Evolutionary conservation across 37 sponge, comb jelly and placozoan genomes (phyloP).

Genomic region (Tethya wilhelma): DNA sequence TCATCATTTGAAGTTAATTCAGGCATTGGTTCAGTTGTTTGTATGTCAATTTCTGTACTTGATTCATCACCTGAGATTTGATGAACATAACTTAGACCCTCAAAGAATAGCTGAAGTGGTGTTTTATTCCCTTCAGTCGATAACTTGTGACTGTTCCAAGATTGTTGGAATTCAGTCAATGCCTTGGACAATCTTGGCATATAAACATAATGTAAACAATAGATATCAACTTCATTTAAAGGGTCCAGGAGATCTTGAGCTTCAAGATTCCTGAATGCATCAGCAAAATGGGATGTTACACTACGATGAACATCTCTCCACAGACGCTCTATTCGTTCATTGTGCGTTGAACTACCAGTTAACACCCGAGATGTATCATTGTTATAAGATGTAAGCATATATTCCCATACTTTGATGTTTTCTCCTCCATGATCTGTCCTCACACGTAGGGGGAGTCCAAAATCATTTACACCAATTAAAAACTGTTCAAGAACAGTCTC

Average conservation of each 20-base stretch:
- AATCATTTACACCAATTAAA: neutral
- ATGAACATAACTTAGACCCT: neutral
- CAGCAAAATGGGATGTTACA: constrained; percentile 18
- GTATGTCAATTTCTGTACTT: neutral
- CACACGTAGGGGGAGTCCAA: constrained; percentile 29
- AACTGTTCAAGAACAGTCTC: constrained; percentile 35
- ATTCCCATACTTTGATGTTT: constrained; percentile 35
- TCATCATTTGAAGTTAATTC: neutral
- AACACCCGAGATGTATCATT: constrained; percentile 8
- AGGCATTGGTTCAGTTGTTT: neutral
- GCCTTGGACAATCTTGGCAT: constrained; percentile 45
- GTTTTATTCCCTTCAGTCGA: constrained; percentile 42
- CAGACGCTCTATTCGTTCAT: constrained; percentile 62
- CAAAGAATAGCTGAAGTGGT: constrained; percentile 39
- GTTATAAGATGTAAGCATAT: constrained; percentile 49
- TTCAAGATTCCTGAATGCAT: constrained; percentile 35
- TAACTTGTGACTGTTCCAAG: constrained; percentile 55
- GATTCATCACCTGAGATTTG: neutral
- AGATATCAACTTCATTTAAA: constrained; percentile 53
- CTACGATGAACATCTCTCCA: constrained; percentile 58
- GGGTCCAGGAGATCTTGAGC: constrained; percentile 16
- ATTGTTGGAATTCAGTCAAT: constrained; percentile 17
- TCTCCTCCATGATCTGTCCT: constrained; percentile 54
- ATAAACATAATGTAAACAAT: constrained; percentile 47
- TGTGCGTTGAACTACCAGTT: constrained; percentile 55